These are phyloP conservation scores for Aradus depressus DNA, from an alignment of 2,888 invertebrate species.

Conservation along the genomic window DNA sequence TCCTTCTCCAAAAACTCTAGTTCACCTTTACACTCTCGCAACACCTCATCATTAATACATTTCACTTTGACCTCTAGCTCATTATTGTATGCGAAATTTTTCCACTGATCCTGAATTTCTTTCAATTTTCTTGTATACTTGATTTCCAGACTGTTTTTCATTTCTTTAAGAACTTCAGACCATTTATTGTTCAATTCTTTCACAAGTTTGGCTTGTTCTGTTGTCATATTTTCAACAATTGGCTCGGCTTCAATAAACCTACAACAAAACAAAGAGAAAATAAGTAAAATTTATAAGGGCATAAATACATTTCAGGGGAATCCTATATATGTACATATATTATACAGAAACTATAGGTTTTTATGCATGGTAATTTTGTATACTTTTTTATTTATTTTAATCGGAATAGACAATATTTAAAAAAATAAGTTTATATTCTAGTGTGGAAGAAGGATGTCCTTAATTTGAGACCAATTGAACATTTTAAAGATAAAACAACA, in stretches of 20 bases:
- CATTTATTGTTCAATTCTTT: constrained; percentile 12
- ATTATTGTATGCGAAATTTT: constrained; percentile 8
- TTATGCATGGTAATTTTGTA: too few species aligned
- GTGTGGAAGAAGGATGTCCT: too few species aligned
- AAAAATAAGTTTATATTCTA: too few species aligned
- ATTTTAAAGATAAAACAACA: too few species aligned
- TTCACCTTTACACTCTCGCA: constrained; percentile 21
- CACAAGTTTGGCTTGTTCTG: constrained; percentile 7
- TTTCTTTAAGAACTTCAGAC: constrained; percentile 11
- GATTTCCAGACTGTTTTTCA: constrained; percentile 15
- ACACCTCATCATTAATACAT: constrained; percentile 20
- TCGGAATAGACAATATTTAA: too few species aligned
- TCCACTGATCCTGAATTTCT: constrained; percentile 10
- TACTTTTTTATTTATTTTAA: too few species aligned
- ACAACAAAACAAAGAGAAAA: neutral
- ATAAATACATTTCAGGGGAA: too few species aligned
- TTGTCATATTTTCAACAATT: neutral
- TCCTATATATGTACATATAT: too few species aligned
- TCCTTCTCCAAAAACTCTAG: constrained; percentile 21
- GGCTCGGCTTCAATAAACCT: constrained; percentile 1
- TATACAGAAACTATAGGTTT: too few species aligned
- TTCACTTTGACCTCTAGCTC: constrained; percentile 18
- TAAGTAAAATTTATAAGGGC: neutral
- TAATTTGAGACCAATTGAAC: too few species aligned
- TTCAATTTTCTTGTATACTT: constrained; percentile 21